phyloP scores from a whole-genome alignment of 2,888 invertebrate genomes.

The Sisyra terminalis region DNA sequence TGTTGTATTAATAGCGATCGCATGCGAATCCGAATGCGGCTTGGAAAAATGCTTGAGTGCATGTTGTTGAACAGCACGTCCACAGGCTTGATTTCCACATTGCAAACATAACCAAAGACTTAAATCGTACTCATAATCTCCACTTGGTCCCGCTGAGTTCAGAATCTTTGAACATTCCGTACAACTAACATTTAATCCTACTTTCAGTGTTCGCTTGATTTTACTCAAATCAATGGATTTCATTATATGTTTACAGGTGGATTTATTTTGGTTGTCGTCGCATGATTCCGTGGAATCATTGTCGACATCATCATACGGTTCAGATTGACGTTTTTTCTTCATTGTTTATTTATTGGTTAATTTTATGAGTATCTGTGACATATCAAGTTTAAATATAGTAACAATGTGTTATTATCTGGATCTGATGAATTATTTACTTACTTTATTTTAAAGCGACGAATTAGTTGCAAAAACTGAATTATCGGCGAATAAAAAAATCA shows the following conservation, averaged over 20 bases:
- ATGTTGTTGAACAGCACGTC: constrained; percentile 47
- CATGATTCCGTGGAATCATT: constrained; percentile 54
- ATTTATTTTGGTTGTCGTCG: constrained; percentile 42
- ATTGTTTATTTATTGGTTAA: too few relatives aligned
- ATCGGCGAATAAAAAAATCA: too few relatives aligned
- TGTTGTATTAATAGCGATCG: constrained; percentile 52
- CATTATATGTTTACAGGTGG: constrained; percentile 47
- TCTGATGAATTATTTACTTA: too few relatives aligned
- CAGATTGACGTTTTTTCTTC: constrained; percentile 60
- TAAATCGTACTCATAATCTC: constrained; percentile 28
- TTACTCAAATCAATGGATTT: constrained; percentile 47
- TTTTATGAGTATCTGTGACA: too few relatives aligned
- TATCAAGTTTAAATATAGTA: too few relatives aligned
- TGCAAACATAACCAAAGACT: constrained; percentile 65
- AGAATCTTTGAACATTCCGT: constrained; percentile 36
- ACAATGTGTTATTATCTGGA: too few relatives aligned
- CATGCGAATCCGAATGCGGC: constrained; percentile 61
- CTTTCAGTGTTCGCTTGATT: constrained; percentile 39
- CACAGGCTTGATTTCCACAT: constrained; percentile 66
- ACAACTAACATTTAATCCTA: constrained; percentile 38
- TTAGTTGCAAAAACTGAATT: too few relatives aligned
- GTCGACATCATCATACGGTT: constrained; percentile 41
- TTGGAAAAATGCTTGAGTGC: constrained; percentile 57
- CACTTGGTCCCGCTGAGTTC: constrained; percentile 20
- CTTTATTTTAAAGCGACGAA: too few relatives aligned